Evolutionary conservation across 2,888 invertebrate species (phyloP).

Genomic region (Tipula confusa): DNA sequence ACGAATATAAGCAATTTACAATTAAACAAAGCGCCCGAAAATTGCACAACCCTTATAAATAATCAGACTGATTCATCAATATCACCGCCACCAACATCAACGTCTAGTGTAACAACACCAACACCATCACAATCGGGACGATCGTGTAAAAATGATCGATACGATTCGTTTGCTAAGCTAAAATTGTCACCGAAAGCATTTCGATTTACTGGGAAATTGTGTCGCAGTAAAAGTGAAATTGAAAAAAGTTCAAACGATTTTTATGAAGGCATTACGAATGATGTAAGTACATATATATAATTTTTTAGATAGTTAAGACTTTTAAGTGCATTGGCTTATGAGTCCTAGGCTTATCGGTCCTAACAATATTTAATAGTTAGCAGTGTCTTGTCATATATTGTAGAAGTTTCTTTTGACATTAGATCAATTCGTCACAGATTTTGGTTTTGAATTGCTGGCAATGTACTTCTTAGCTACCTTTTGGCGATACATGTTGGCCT

Average conservation of each 20-base stretch:
- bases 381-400: no score
- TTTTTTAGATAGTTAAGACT: no score
- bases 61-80: conserved; percentile 37
- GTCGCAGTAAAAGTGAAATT: conserved; percentile 48
- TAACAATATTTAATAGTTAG: no score
- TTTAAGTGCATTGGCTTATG: no score
- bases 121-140: not conserved
- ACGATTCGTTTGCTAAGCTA: conserved; percentile 47
- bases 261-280: conserved; percentile 33
- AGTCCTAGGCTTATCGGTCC: no score
- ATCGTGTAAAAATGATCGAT: conserved; percentile 39
- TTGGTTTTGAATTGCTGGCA: no score
- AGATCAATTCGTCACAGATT: no score
- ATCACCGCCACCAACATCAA: not conserved
- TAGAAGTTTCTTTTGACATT: no score
- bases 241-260: conserved; percentile 44
- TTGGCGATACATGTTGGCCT: no score
- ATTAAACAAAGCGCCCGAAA: conserved; percentile 41
- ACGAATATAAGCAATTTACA: conserved; percentile 38
- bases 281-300: not conserved
- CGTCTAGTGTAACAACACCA: not conserved
- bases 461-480: no score
- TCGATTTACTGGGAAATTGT: conserved; percentile 48
- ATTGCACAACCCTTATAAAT: conserved; percentile 42
- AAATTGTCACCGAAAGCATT: conserved; percentile 48